Evolutionary conservation across 2,797 vertebrate species (phyloP), one percentile per base, ranked within the genome.

Genomic region (Masticophis lateralis): DNA sequence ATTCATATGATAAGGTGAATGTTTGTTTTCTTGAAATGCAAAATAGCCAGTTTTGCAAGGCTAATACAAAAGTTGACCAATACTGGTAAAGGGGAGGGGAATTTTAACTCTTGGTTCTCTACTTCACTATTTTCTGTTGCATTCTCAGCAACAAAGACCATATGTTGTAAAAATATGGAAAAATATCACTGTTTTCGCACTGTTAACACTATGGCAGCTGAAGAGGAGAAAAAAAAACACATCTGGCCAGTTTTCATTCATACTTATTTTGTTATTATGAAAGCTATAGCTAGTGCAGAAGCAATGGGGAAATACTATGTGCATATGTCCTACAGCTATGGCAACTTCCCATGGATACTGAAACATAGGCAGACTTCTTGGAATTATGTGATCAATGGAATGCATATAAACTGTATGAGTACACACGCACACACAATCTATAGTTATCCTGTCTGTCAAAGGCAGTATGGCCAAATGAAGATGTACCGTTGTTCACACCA

Each of bases 1-100:
- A 90, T 94, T 94, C 94, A 60, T 92, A 94, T 90, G 69, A 74
- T 56, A 37, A 86, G 63, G 56, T 91, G 89, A 94, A 55, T 55
- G 7, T 16, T 94, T 18, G 37, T 95, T 94, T 47, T 93, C 56
- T n/a, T 61, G 18, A 79, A 90, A 94, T 95, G 14, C 91, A 18
- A 92, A 94, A 96, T 91, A 5, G 51, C 4, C 43, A 90, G 90
- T 92, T 74, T 93, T 59, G 14, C 87, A 92, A 86, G 32, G 63
- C 91, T 14, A 0, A 3, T 16, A 5, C 87, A 92, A 89, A 53
- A 92, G 27, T 4, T 92, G 16, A 14, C n/a, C 59, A 91, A 93
- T 12, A 37, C 37, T 8, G 0, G 12, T 93, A 69, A 37, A 28
- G n/a, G 2, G 66, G 13, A 4, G 43, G 16, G 37, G 0, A 93